A percentile compares a stretch with the other conserved stretches of the same genome.
Evolutionary conservation across 2,113 vertebrate genomes (phyloP).

Genomic region (Meles meles): DNA sequence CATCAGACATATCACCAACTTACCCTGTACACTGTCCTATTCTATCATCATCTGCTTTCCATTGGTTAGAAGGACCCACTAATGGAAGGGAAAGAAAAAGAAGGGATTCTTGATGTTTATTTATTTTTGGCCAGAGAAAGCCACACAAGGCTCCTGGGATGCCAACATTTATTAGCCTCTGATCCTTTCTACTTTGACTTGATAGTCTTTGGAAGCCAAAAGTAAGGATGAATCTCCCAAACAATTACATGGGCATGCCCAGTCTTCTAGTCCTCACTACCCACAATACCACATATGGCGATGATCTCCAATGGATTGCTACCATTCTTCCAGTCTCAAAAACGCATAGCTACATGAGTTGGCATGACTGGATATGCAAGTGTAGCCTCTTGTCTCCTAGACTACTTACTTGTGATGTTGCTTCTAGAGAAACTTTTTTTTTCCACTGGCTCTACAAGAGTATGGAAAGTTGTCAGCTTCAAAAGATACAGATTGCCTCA

Average conservation of each 20-base stretch:
- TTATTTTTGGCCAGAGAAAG: not conserved
- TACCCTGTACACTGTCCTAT: not conserved
- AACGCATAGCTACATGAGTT: not conserved
- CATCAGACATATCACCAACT: not conserved
- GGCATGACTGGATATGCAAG: not conserved
- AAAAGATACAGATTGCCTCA: not conserved
- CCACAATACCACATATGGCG: too few relatives aligned
- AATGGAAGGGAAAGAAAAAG: too few relatives aligned
- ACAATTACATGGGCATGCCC: not conserved
- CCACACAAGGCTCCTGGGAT: not conserved
- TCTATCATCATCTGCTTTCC: not conserved
- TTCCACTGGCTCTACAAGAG: not conserved
- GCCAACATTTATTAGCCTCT: not conserved
- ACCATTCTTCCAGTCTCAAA: not conserved
- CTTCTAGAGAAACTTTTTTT: not conserved
- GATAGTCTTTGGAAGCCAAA: not conserved
- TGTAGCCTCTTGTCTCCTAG: not conserved
- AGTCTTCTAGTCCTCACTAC: not conserved
- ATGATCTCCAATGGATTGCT: rapidly evolving
- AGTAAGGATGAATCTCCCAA: not conserved
- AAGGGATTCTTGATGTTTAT: not conserved
- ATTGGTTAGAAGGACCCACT: not conserved
- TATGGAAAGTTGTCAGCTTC: not conserved
- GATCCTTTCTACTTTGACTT: not conserved
- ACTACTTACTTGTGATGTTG: not conserved